Evolutionary conservation across 2,888 invertebrate species (phyloP).

Genomic region (Unio delphinus): DNA sequence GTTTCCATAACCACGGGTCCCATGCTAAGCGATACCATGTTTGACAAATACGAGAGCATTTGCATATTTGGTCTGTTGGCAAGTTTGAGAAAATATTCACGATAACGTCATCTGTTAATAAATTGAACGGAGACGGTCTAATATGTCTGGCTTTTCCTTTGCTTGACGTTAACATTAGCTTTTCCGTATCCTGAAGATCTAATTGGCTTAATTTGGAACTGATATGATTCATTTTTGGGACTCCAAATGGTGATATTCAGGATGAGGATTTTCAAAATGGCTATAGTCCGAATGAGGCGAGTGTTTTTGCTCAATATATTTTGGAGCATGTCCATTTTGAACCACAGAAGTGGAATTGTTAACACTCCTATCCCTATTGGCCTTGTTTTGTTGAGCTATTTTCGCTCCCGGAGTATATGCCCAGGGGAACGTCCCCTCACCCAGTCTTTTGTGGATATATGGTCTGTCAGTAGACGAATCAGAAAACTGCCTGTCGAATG

Average conservation of each 20-base stretch:
- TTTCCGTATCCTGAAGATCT: constrained; percentile 45
- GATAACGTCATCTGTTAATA: constrained; percentile 79
- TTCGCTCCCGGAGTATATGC: constrained; percentile 36
- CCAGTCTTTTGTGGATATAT: constrained; percentile 38
- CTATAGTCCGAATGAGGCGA: constrained; percentile 15
- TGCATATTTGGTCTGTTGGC: constrained; percentile 81
- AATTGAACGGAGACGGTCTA: constrained; percentile 58
- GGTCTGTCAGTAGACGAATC: constrained; percentile 35
- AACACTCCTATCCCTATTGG: constrained; percentile 19
- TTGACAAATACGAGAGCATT: constrained; percentile 82
- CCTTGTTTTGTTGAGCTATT: constrained; percentile 29
- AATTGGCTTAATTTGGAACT: constrained; percentile 18
- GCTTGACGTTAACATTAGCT: constrained; percentile 36
- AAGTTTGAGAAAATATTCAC: constrained; percentile 82
- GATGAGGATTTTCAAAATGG: constrained; percentile 32
- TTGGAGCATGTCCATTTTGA: too few species aligned
- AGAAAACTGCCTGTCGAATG: constrained; percentile 41
- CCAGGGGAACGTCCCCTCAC: constrained; percentile 40
- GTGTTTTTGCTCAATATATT: too few species aligned
- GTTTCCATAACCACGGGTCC: constrained; percentile 84
- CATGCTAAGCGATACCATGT: constrained; percentile 84
- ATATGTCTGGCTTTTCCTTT: constrained; percentile 40
- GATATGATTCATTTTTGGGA: too few species aligned
- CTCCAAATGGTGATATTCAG: constrained; percentile 23
- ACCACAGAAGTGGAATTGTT: constrained; percentile 17